Evolutionary conservation across 2,797 vertebrate species (phyloP).

Genomic region (Cyprinella venusta): DNA sequence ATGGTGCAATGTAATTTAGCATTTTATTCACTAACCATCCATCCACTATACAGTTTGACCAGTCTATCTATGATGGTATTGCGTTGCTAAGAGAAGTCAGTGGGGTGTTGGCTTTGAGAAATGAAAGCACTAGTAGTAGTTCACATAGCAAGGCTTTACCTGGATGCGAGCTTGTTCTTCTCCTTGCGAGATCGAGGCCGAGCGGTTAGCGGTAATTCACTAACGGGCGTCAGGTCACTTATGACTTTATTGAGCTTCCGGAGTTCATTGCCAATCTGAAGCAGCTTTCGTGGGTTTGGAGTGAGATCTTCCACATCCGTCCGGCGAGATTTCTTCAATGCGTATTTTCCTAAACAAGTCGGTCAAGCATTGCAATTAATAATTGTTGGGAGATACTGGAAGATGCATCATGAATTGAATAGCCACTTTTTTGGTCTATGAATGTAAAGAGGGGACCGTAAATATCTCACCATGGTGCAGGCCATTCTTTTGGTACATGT

Average conservation of each 20-base stretch:
- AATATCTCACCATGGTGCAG: constrained; percentile 89
- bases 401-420: background rate
- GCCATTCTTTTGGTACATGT: constrained; percentile 98
- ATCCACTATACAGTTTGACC: background rate
- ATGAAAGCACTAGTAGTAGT: background rate
- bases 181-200: constrained; percentile 96
- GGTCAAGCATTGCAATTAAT: background rate
- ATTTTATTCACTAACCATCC: background rate
- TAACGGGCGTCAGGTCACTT: constrained; percentile 96
- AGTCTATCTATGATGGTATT: background rate
- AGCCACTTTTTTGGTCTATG: background rate
- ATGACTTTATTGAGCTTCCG: constrained; percentile 98
- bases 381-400: background rate
- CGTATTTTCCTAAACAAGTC: constrained; percentile 84
- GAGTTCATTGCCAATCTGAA: constrained; percentile 95
- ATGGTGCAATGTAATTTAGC: background rate
- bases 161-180: constrained; percentile 98
- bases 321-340: constrained; percentile 95
- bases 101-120: background rate
- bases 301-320: constrained; percentile 98
- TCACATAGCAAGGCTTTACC: constrained; percentile 73
- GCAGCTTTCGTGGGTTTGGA: constrained; percentile 95
- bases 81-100: background rate
- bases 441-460: background rate
- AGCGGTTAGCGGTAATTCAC: constrained; percentile 94